Evolutionary conservation across 2,113 vertebrate species (phyloP).

Genomic region (Hemicordylus capensis): DNA sequence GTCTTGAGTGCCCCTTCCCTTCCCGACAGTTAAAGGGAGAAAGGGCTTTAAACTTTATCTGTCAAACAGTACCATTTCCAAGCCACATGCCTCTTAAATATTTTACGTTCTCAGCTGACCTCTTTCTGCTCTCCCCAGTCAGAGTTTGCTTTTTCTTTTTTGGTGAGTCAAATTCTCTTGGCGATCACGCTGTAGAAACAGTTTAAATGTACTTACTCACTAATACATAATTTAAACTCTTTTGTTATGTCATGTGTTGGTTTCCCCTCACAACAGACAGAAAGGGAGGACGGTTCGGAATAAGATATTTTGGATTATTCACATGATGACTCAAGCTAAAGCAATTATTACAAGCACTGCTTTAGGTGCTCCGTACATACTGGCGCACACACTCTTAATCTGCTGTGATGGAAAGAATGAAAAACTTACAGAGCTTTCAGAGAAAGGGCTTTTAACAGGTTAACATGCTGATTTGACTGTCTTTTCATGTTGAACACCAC

Average conservation of each 20-base stretch:
- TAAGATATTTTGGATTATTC: neutral
- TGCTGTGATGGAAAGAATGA: neutral
- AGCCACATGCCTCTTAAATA: conserved; percentile 35
- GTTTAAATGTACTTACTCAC: conserved; percentile 18
- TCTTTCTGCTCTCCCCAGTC: conserved; percentile 29
- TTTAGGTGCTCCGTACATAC: conserved; percentile 32
- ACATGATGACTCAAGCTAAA: conserved; percentile 27
- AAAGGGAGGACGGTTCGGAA: neutral
- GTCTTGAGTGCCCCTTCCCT: neutral
- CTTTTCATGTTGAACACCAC: conserved; percentile 5
- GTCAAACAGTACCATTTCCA: neutral
- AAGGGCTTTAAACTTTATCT: neutral
- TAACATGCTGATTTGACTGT: conserved; percentile 8
- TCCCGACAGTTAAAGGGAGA: neutral
- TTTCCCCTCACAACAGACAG: neutral
- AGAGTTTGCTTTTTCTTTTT: conserved; percentile 36
- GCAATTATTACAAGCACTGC: conserved; percentile 34
- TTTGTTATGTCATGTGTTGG: conserved; percentile 7
- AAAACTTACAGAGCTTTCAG: conserved; percentile 29
- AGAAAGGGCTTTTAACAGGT: neutral
- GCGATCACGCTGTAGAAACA: neutral
- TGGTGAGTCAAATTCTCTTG: conserved; percentile 1
- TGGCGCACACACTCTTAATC: conserved; percentile 36
- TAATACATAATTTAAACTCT: conserved; percentile 30
- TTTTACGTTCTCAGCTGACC: conserved; percentile 34